Evolutionary conservation across 2,888 invertebrate species (phyloP), one percentile per base, ranked within the genome.

Genomic region (Amorpha juglandis): DNA sequence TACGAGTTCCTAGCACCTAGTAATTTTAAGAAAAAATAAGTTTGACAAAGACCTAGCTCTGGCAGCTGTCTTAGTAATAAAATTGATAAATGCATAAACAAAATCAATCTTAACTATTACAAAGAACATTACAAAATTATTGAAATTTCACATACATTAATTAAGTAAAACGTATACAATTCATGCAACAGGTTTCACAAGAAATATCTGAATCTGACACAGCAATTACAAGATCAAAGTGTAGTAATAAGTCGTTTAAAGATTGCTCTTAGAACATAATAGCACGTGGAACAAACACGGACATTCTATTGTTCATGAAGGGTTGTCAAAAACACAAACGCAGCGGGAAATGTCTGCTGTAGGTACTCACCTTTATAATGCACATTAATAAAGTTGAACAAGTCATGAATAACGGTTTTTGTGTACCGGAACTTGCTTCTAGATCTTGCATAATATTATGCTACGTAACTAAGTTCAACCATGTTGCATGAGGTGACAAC

Each of bases 291-390:
- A 83, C 77, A 78, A 79, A 78, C 77, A 76, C 71, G 71, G 71
- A 70, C 70, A 74, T 69, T 65, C 69, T 71, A 73, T 78, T 80
- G 82, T 86, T 80, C 77, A 75, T 76, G 76, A 81, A 85, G 82
- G 84, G 87, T 75, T 88, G 89, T 89, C 90, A 88, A 74, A 77
- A 76, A 68, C 89, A 89, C 84, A 77, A 79, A 66, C 78, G 67
- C 83, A 78, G 78, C 81, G 79, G 84, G 84, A 75, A 70, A 72
- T 71, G 73, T 64, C 6, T 71, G 72, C 72, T 73, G 66, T 69
- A 53, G 35, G 16, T n/a, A 8, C 35, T 16, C 35, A 35, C 35
- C 55, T 55, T 55, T 55, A 55, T 55, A 35, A 35, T 14, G 1
- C 48, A 50, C 16, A 19, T 8, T 16, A 50, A 48, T 16, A 16